These are phyloP conservation scores for Drosophila mercatorum DNA, from an alignment of 2,888 invertebrate species.

Conservation along the genomic window DNA sequence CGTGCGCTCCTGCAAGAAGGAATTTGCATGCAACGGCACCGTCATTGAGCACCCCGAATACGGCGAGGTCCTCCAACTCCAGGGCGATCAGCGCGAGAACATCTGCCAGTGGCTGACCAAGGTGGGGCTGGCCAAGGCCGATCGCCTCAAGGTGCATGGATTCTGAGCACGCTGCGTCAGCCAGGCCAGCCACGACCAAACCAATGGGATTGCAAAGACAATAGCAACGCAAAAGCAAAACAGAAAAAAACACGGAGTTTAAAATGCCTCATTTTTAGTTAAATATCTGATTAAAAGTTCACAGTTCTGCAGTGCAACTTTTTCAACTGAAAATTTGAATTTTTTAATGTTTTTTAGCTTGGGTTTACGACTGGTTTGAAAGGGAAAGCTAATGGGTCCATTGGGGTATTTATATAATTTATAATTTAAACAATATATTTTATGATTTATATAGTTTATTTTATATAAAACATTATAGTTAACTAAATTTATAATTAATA, in stretches of 20 bases:
- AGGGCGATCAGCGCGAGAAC: conserved; percentile 99
- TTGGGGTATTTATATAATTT: too few species aligned
- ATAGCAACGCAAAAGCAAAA: conserved; percentile 5
- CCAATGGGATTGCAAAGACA: conserved; percentile 1
- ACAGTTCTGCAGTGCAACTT: conserved; percentile 22
- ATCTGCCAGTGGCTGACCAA: conserved; percentile 99
- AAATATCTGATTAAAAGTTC: conserved; percentile 31
- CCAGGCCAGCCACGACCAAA: background rate
- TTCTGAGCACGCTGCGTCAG: conserved; percentile 85
- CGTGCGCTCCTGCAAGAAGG: conserved; percentile 99
- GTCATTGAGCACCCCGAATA: conserved; percentile 99
- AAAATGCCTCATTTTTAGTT: conserved; percentile 36
- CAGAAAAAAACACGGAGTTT: background rate
- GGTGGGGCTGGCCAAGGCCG: conserved; percentile 97
- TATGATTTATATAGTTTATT: too few species aligned
- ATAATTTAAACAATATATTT: background rate
- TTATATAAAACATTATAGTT: too few species aligned
- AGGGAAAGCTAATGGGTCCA: too few species aligned
- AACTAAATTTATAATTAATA: too few species aligned
- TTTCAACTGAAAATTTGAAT: too few species aligned
- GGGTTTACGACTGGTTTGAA: too few species aligned
- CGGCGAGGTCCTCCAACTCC: conserved; percentile 99
- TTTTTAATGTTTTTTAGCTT: too few species aligned
- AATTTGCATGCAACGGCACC: conserved; percentile 99
- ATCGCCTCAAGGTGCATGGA: conserved; percentile 99